Evolutionary conservation across 2,888 invertebrate species (phyloP).

Genomic region (Acronicta leporina): DNA sequence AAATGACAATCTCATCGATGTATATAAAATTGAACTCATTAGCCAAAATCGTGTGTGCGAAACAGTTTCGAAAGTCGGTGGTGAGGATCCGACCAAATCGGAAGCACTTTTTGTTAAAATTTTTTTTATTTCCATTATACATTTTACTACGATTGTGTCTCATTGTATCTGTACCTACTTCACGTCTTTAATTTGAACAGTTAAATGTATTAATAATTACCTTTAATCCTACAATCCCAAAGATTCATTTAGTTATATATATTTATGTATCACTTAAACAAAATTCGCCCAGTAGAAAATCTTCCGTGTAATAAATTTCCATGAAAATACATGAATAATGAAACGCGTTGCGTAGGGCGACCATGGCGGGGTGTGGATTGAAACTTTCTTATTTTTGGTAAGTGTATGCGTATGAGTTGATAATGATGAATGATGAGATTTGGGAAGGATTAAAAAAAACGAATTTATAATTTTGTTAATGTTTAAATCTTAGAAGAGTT

Average conservation of each 20-base stretch:
- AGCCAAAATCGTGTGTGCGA: too few relatives aligned
- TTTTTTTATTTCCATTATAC: too few relatives aligned
- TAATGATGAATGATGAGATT: neutral
- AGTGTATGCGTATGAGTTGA: slow-evolving; percentile 22
- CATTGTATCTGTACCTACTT: too few relatives aligned
- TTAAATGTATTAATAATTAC: neutral
- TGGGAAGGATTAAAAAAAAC: neutral
- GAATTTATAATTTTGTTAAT: too few relatives aligned
- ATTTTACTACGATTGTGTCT: too few relatives aligned
- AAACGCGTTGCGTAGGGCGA: slow-evolving; percentile 34
- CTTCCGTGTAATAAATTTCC: slow-evolving; percentile 48
- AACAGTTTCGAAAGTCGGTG: too few relatives aligned
- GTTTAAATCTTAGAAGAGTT: too few relatives aligned
- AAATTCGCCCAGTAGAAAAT: slow-evolving; percentile 29
- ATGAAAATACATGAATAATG: slow-evolving; percentile 55
- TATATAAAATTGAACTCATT: too few relatives aligned
- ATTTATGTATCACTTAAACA: slow-evolving; percentile 25
- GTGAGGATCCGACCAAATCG: too few relatives aligned
- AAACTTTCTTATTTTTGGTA: slow-evolving; percentile 35
- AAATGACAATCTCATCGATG: too few relatives aligned
- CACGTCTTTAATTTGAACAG: too few relatives aligned
- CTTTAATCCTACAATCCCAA: neutral
- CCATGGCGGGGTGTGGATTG: slow-evolving; percentile 17
- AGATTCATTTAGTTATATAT: slow-evolving; percentile 20
- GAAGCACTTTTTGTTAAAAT: too few relatives aligned